phyloP scores from a whole-genome alignment of 1,140 invertebrate species.

The Atopsyche davidsoni region DNA sequence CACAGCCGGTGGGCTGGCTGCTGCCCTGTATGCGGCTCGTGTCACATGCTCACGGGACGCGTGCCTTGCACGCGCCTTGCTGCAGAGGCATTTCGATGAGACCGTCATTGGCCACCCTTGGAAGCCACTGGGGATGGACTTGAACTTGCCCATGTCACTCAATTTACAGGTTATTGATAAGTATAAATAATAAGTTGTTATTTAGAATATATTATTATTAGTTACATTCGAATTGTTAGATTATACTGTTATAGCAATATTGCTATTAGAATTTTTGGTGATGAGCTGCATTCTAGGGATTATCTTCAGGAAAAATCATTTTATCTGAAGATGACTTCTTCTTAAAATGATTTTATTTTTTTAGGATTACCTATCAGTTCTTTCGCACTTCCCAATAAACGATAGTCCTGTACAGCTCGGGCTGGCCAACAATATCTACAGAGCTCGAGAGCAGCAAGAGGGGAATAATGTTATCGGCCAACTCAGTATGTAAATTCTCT shows the following conservation, averaged over 20 bases:
- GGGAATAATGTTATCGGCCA: slow-evolving; percentile 19
- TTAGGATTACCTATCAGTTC: slow-evolving; percentile 22
- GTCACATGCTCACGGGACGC: slow-evolving; percentile 22
- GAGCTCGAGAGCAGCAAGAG: slow-evolving; percentile 21
- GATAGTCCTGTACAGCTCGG: slow-evolving; percentile 21
- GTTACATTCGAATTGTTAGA: too few species aligned
- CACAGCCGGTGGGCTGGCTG: slow-evolving; percentile 14
- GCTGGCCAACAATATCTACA: slow-evolving; percentile 26
- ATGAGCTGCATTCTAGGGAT: neutral
- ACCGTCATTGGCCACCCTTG: slow-evolving; percentile 24
- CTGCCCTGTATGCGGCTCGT: slow-evolving; percentile 17
- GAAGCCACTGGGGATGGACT: slow-evolving; percentile 28
- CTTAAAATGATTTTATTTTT: slow-evolving; percentile 1
- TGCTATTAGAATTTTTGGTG: neutral
- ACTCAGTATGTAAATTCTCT: slow-evolving; percentile 15
- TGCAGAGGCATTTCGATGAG: slow-evolving; percentile 25
- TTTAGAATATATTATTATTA: too few species aligned
- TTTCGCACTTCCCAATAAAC: slow-evolving; percentile 19
- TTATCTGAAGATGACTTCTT: too few species aligned
- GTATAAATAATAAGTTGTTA: too few species aligned
- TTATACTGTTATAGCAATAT: neutral
- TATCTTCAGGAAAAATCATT: neutral
- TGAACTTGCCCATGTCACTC: slow-evolving; percentile 22
- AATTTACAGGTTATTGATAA: slow-evolving; percentile 22
- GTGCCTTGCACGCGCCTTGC: slow-evolving; percentile 7